Percentiles rank a stretch among this genome's conserved stretches.
phyloP scores from a whole-genome alignment of 1,140 invertebrate genomes.

The Philotrypesis tridentata region DNA sequence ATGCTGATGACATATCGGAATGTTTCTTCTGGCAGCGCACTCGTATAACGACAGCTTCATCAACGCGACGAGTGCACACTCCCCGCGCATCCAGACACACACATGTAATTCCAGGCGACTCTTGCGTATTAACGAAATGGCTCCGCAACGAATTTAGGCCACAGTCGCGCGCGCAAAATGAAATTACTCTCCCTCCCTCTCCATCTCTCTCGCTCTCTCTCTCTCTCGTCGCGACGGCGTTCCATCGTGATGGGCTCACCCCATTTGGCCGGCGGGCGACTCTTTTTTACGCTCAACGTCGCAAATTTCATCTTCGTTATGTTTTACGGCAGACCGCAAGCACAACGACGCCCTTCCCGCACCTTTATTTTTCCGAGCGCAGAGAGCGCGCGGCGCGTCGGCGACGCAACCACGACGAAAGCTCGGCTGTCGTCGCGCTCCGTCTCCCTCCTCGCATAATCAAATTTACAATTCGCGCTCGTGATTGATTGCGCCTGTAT shows the following conservation, averaged over 20 bases:
- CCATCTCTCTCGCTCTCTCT: too few relatives aligned
- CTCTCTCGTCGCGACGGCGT: background rate
- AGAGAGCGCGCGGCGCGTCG: too few relatives aligned
- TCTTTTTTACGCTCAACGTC: background rate
- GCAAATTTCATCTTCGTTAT: background rate
- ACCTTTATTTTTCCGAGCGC: too few relatives aligned
- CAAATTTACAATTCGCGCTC: too few relatives aligned
- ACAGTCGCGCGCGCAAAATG: background rate
- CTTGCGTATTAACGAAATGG: background rate
- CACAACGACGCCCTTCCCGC: too few relatives aligned
- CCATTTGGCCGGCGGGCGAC: background rate
- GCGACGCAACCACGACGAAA: too few relatives aligned
- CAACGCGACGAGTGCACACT: too few relatives aligned
- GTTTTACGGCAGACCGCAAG: background rate
- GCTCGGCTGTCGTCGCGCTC: too few relatives aligned
- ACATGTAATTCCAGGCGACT: background rate
- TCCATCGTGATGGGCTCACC: background rate
- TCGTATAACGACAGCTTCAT: background rate
- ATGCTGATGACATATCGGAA: background rate
- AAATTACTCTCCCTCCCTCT: too few relatives aligned
- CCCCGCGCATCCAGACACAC: background rate
- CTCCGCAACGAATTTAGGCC: background rate
- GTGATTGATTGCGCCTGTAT: too few relatives aligned
- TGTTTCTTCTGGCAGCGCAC: background rate
- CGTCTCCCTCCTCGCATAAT: too few relatives aligned